phyloP scores from a whole-genome alignment of 2,888 invertebrate genomes.

The Drosophila flavopinicola region DNA sequence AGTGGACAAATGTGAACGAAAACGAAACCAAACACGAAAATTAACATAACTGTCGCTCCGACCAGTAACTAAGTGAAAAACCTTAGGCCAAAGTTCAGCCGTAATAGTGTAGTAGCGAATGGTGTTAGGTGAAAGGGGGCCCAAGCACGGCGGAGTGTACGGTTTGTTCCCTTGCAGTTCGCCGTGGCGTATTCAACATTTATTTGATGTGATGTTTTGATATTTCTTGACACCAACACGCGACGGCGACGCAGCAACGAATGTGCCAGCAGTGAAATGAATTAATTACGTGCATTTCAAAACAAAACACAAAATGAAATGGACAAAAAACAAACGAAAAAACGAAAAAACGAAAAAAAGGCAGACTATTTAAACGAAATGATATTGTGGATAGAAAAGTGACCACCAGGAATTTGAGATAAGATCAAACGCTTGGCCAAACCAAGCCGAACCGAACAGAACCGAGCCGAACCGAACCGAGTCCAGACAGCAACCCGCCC shows the following conservation, averaged over 20 bases:
- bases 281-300: conserved; percentile 83
- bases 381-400: conserved; percentile 82
- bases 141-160: conserved; percentile 4
- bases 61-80: conserved; percentile 41
- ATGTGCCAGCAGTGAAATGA: conserved; percentile 75
- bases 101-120: conserved; percentile 45
- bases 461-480: conserved; percentile 29
- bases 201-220: conserved; percentile 85
- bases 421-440: conserved; percentile 75
- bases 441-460: conserved; percentile 30
- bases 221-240: conserved; percentile 84
- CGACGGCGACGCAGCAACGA: conserved; percentile 67
- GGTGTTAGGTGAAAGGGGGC: conserved; percentile 57
- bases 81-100: conserved; percentile 50
- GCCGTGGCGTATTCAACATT: conserved; percentile 79
- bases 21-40: conserved; percentile 58
- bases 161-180: conserved; percentile 27
- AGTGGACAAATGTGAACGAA: conserved; percentile 57
- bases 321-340: conserved; percentile 40
- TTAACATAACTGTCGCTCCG: conserved; percentile 69
- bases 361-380: conserved; percentile 80
- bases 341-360: conserved; percentile 28
- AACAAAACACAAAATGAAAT: conserved; percentile 56
- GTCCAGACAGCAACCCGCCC: conserved; percentile 44
- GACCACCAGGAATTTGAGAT: conserved; percentile 82